Evolutionary conservation across 1,140 invertebrate genomes (phyloP).

Genomic region (Lepidostoma basale): DNA sequence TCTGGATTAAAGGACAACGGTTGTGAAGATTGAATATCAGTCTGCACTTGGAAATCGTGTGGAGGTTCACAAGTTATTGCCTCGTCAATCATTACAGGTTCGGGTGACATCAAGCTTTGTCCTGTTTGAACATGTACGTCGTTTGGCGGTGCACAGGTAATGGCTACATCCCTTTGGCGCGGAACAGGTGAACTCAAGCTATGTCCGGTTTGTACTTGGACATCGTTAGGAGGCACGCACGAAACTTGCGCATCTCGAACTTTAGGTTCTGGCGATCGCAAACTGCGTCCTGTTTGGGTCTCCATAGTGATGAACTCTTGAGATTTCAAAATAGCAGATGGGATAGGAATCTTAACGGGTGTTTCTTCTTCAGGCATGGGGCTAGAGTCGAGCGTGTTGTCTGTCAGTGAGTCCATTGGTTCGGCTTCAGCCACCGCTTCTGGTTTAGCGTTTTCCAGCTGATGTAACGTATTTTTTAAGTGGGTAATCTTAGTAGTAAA

Average conservation of each 20-base stretch:
- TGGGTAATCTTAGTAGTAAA: constrained; percentile 63
- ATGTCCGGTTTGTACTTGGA: constrained; percentile 67
- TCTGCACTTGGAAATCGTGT: constrained; percentile 65
- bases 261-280: constrained; percentile 46
- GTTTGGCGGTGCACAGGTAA: constrained; percentile 59
- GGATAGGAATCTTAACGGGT: constrained; percentile 32
- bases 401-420: constrained; percentile 57
- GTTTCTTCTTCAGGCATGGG: constrained; percentile 65
- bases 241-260: constrained; percentile 56
- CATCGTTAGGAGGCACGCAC: constrained; percentile 61
- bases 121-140: constrained; percentile 68
- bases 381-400: constrained; percentile 66
- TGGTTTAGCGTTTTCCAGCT: constrained; percentile 51
- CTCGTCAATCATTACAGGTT: constrained; percentile 56
- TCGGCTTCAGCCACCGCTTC: constrained; percentile 48
- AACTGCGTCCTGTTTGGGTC: constrained; percentile 65
- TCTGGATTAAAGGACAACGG: constrained; percentile 59
- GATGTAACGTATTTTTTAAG: constrained; percentile 50
- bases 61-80: constrained; percentile 60
- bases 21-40: constrained; percentile 56
- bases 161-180: constrained; percentile 53
- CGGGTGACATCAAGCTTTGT: constrained; percentile 55
- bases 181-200: constrained; percentile 52
- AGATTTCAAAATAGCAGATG: constrained; percentile 28
- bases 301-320: constrained; percentile 54